phyloP scores from a whole-genome alignment of 1,140 invertebrate species.

The Conus betulinus region DNA sequence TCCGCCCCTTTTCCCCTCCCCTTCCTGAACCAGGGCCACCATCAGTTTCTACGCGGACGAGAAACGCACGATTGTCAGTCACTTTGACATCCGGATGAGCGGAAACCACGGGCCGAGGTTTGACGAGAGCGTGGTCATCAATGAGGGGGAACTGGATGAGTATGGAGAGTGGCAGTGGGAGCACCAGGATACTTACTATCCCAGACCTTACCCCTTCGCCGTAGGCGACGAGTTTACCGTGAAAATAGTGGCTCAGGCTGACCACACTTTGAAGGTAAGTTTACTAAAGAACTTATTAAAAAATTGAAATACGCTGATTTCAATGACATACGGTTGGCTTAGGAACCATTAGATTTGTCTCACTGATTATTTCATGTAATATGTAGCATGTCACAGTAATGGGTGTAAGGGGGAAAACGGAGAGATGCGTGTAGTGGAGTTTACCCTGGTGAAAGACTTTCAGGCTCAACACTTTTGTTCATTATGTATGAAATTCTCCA shows the following conservation, averaged over 20 bases:
- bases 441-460: too few relatives aligned
- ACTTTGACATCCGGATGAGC: constrained; percentile 1
- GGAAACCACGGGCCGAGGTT: neutral
- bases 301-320: too few relatives aligned
- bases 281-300: too few relatives aligned
- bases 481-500: too few relatives aligned
- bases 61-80: neutral
- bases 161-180: neutral
- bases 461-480: too few relatives aligned
- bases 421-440: too few relatives aligned
- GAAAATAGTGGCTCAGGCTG: neutral
- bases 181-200: neutral
- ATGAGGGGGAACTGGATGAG: neutral
- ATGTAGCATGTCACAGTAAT: too few relatives aligned
- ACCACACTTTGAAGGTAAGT: neutral
- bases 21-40: neutral
- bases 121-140: constrained; percentile 2
- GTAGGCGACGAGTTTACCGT: neutral
- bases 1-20: too few relatives aligned
- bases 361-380: too few relatives aligned
- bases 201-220: neutral
- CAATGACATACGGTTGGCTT: too few relatives aligned
- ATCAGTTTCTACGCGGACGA: neutral
- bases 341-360: too few relatives aligned
- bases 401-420: too few relatives aligned